phyloP scores from a whole-genome alignment of 2,113 vertebrate genomes.

The Hystrix cristata region DNA sequence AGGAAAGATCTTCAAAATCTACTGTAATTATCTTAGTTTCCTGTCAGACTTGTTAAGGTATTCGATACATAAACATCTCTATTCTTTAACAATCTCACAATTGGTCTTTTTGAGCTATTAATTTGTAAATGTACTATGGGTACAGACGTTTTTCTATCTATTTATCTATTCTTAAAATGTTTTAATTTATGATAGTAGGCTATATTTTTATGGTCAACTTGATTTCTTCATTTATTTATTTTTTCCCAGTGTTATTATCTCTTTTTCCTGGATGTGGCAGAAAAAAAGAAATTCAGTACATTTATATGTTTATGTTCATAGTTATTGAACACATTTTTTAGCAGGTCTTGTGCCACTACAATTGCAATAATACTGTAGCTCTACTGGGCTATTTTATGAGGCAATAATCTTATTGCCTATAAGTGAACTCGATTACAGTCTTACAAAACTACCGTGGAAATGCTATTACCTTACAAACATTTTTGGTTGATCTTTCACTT shows the following conservation, averaged over 20 bases:
- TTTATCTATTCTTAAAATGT: not conserved
- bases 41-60: not conserved
- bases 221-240: not conserved
- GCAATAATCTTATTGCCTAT: conserved; percentile 84
- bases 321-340: conserved; percentile 77
- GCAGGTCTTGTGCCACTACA: conserved; percentile 72
- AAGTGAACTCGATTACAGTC: conserved; percentile 85
- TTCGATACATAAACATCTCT: not conserved
- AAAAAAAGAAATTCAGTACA: conserved; percentile 55
- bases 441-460: conserved; percentile 82
- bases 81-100: not conserved
- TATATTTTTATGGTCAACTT: not conserved
- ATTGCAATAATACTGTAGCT: conserved; percentile 72
- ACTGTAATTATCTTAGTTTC: not conserved
- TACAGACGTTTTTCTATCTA: not conserved
- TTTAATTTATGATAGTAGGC: not conserved
- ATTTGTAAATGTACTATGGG: not conserved
- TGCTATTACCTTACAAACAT: conserved; percentile 75
- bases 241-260: not conserved
- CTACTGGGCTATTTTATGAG: conserved; percentile 82
- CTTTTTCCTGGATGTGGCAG: not conserved
- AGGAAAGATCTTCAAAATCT: not conserved
- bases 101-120: not conserved
- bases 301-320: conserved; percentile 58
- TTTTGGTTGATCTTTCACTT: conserved; percentile 74